Evolutionary conservation across 1,140 invertebrate species (phyloP), one percentile per base, ranked within the genome.

Genomic region (Leucophenga varia): DNA sequence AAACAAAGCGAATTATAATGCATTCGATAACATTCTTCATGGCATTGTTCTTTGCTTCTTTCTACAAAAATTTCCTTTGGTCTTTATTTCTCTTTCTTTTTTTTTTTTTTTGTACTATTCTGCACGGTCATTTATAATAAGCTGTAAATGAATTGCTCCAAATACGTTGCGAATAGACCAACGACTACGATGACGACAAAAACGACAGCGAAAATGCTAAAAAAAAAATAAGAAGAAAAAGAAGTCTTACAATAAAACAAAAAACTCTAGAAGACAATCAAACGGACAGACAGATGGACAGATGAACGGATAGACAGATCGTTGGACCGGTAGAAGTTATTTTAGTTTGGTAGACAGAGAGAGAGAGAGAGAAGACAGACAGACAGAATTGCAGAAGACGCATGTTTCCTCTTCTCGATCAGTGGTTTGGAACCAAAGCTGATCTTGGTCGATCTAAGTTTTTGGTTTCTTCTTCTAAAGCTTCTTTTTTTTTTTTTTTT

Each of bases 131-230:
- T 47, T 58, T 52, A 31, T 46, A 51, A 37, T 58, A 61, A 64
- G 51, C 53, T 46, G 47, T 65, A 61, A 65, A 61, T 61, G 63
- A 61, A 65, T 59, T 65, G 63, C 41, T 63, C 63, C 56, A 65
- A 65, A 65, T 65, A 65, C 61, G 53, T 56, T 49, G 22, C 22
- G 22, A 25, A 25, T 25, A 25, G 5, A 25, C 5, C 5, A 58
- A 45, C 31, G 44, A 36, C 8, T 17, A 47, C 51, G 46, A 34
- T 39, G 31, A 25, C 21, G 12, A 50, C 37, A 8, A 46, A 35
- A 14, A 49, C 46, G 32, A 48, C 16, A 31, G 37, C 20, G 34
- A 18, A 35, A 17, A 48, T 42, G 16, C n/a, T n/a, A n/a, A n/a
- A n/a, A n/a, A n/a, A n/a, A n/a, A n/a, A n/a, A n/a, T n/a, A n/a